phyloP scores from a whole-genome alignment of 2,113 vertebrate species.

The Myotis yumanensis region DNA sequence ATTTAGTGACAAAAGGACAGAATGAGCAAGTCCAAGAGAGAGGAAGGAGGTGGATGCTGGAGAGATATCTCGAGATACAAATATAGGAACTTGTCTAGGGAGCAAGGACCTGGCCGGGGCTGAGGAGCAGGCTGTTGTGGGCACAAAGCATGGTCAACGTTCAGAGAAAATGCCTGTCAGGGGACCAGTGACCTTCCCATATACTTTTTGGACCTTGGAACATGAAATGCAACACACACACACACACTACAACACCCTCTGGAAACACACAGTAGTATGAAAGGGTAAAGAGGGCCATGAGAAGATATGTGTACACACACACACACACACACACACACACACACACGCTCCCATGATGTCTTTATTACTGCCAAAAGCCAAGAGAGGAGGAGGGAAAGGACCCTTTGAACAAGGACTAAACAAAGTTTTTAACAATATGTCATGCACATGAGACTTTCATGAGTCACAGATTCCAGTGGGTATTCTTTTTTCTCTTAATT shows the following conservation, averaged over 20 bases:
- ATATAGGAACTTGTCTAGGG: neutral
- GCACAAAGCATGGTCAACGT: neutral
- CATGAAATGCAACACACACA: neutral
- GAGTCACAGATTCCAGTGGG: constrained; percentile 59
- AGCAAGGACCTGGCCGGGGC: neutral
- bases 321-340: no score
- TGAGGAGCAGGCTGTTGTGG: neutral
- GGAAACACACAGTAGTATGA: neutral
- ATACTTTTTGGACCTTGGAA: neutral
- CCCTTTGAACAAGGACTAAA: constrained; percentile 53
- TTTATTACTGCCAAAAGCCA: constrained; percentile 14
- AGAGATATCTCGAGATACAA: neutral
- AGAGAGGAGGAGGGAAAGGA: neutral
- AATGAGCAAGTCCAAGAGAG: neutral
- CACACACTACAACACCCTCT: neutral
- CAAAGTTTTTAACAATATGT: constrained; percentile 41
- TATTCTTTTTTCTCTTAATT: constrained; percentile 26
- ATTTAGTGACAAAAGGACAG: neutral
- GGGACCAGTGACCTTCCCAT: neutral
- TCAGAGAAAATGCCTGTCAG: neutral
- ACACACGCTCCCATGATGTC: neutral
- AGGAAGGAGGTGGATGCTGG: neutral
- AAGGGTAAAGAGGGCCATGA: neutral
- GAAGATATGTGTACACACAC: neutral
- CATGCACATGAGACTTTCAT: constrained; percentile 46